These are phyloP conservation scores for Hesperophylax magnus DNA, from an alignment of 1,140 invertebrate genomes.

Conservation along the genomic window DNA sequence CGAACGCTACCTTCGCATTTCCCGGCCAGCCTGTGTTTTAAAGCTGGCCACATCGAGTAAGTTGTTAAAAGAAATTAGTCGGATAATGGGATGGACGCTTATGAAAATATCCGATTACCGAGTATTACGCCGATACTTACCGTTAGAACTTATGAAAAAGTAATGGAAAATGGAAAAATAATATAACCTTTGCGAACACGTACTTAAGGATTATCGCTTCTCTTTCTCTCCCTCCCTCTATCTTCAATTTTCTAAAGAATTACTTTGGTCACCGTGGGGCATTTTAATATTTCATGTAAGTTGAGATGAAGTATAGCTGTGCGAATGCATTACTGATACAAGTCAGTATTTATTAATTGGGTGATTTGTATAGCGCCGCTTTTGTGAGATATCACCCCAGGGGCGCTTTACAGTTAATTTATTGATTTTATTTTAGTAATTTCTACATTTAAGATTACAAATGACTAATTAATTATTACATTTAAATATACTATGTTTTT, in stretches of 20 bases:
- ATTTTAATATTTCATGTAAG: too few species aligned
- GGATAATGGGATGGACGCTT: conserved; percentile 31
- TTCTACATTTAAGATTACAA: too few species aligned
- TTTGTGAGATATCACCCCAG: too few species aligned
- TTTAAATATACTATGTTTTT: too few species aligned
- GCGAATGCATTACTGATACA: too few species aligned
- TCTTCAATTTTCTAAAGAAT: not conserved
- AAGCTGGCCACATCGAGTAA: conserved; percentile 2
- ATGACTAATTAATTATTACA: too few species aligned
- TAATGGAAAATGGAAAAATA: conserved; percentile 33
- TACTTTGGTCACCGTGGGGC: not conserved
- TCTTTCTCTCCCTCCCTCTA: not conserved
- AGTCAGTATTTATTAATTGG: too few species aligned
- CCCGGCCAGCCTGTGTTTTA: not conserved
- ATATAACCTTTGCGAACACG: conserved; percentile 28
- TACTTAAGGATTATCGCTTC: conserved; percentile 25
- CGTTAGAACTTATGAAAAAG: conserved; percentile 38
- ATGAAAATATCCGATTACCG: conserved; percentile 36
- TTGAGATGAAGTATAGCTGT: too few species aligned
- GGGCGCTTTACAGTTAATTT: too few species aligned
- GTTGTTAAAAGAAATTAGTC: conserved; percentile 33
- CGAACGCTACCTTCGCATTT: not conserved
- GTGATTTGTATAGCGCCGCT: too few species aligned
- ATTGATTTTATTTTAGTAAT: too few species aligned
- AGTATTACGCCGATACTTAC: conserved; percentile 36